A percentile compares a stretch with the other conserved stretches of the same genome.
phyloP scores from a whole-genome alignment of 2,797 vertebrate genomes.

The Lophura swinhoii region DNA sequence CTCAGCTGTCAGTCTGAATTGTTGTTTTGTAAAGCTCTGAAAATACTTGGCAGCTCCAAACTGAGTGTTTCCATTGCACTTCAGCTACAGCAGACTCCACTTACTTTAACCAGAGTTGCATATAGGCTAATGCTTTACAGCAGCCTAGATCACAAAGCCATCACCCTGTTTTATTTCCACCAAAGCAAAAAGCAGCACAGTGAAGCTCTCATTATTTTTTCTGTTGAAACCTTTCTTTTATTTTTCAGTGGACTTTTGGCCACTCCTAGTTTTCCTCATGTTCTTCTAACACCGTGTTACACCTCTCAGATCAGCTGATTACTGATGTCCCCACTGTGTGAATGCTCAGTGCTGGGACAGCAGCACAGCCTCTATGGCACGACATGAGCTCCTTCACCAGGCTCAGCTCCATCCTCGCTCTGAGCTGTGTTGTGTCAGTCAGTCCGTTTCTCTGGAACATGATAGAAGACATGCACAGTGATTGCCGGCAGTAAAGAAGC shows the following conservation, averaged over 20 bases:
- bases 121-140: neutral
- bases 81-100: slow-evolving; percentile 23
- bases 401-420: neutral
- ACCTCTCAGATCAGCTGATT: accelerated
- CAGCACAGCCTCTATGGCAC: neutral
- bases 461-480: neutral
- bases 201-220: neutral
- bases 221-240: neutral
- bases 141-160: neutral
- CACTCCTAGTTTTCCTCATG: neutral
- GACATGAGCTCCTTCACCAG: neutral
- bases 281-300: neutral
- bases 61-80: neutral
- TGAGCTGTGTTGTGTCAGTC: neutral
- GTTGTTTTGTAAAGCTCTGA: slow-evolving; percentile 3
- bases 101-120: neutral
- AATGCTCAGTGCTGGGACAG: neutral
- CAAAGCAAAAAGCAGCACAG: neutral
- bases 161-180: neutral
- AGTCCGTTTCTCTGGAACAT: neutral
- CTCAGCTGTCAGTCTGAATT: slow-evolving; percentile 29
- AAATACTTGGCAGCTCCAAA: slow-evolving; percentile 3
- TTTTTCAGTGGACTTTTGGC: neutral
- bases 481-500: neutral
- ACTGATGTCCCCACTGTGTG: neutral